Evolutionary conservation across 1,140 invertebrate genomes (phyloP), one percentile per base, ranked within the genome.

Genomic region (Caerostris darwini): DNA sequence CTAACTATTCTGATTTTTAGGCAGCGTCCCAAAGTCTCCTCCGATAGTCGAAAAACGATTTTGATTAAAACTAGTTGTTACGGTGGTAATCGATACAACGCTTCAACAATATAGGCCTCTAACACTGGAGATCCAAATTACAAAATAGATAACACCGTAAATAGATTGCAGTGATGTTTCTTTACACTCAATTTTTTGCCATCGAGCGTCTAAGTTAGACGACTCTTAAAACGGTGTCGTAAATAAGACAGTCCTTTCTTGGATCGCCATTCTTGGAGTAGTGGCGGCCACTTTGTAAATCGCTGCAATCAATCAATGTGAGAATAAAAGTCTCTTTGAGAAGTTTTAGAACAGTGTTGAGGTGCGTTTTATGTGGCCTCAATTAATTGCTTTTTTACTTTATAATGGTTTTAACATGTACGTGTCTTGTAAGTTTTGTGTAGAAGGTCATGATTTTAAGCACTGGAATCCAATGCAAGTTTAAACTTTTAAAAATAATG

Each of bases 41-140:
- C 83, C 83, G 88, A 90, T 90, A 90, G 57, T 54, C 88, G 54
- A 19, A 90, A 90, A 90, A 71, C 88, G 67, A 77, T 90, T 90
- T 71, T 34, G 54, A 77, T 77, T 90, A 56, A 90, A 90, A 90
- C 69, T 67, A 90, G 88, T 50, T 90, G 61, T 90, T 90, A 58
- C 14, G 53, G 77, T 58, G 34, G 69, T 58, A 71, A 71, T 77
- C 88, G 14, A 90, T 71, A 90, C 67, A 4, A 53, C 88, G 61
- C 34, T 77, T 77, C 71, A 69, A 67, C 61, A 71, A 58, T 85
- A 85, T 59, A 58, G 83, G 56, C 58, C 83, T 50, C 19, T 34
- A 77, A 34, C 34, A 77, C 14, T 77, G 50, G 34, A 34, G 19
- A 85, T 85, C 57, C 56, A 34, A 59, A 57, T 59, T 58, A 59